These are phyloP conservation scores for Microplitis mediator DNA, from an alignment of 1,140 invertebrate species.

Conservation along the genomic window DNA sequence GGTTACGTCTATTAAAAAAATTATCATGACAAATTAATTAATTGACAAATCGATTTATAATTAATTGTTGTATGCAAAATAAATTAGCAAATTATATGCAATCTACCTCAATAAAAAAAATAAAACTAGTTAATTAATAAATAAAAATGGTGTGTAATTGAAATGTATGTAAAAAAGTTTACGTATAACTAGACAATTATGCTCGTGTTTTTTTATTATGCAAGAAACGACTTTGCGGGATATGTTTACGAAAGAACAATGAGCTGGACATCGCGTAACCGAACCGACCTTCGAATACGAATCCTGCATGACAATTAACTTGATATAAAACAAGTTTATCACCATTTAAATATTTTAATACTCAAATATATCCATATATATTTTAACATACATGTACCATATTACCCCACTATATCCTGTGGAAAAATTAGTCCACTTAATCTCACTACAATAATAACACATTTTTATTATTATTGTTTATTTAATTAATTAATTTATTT, in stretches of 20 bases:
- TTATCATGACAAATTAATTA: background rate
- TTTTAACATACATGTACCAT: background rate
- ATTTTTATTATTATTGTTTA: background rate
- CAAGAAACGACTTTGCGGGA: constrained; percentile 6
- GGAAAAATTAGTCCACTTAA: too few species aligned
- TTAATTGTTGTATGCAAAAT: background rate
- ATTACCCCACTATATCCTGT: too few species aligned
- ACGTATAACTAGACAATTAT: background rate
- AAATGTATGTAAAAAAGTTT: background rate
- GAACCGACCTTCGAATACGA: constrained; percentile 21
- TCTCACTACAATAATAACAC: too few species aligned
- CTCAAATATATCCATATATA: too few species aligned
- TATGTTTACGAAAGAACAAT: constrained; percentile 31
- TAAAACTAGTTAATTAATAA: background rate
- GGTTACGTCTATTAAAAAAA: background rate
- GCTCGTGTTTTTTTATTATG: constrained; percentile 10
- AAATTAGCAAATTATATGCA: background rate
- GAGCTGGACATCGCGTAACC: constrained; percentile 13
- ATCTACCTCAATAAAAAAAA: background rate
- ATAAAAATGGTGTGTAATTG: background rate
- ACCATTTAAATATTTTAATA: too few species aligned
- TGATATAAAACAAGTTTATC: background rate
- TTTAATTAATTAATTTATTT: background rate
- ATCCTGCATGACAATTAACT: constrained; percentile 13
- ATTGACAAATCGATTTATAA: background rate